Evolutionary conservation across 2,113 vertebrate species (phyloP).

Genomic region (Microcebus griseorufus): DNA sequence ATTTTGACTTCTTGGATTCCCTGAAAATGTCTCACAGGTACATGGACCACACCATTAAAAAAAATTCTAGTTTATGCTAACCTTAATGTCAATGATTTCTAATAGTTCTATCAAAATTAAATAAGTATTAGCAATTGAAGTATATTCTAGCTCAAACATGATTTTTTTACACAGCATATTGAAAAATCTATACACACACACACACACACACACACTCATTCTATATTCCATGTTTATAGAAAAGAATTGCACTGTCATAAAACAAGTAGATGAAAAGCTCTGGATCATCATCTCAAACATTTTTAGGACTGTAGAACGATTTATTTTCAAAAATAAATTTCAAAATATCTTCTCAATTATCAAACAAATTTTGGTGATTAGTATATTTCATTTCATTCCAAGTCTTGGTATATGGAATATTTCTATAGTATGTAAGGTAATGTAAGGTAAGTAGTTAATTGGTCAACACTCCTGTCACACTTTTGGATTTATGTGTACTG

Average conservation of each 20-base stretch:
- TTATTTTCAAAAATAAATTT: background rate
- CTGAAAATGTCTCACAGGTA: background rate
- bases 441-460: background rate
- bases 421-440: background rate
- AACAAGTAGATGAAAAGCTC: background rate
- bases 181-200: background rate
- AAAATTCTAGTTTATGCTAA: background rate
- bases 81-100: background rate
- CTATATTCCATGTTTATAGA: background rate
- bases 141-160: background rate
- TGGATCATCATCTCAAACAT: background rate
- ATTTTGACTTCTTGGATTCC: background rate
- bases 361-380: background rate
- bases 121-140: background rate
- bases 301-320: background rate
- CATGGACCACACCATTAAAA: background rate
- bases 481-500: background rate
- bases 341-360: background rate
- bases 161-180: background rate
- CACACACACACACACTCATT: background rate
- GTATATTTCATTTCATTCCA: background rate
- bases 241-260: background rate
- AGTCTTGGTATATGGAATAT: background rate
- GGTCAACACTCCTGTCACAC: background rate
- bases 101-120: background rate